Evolutionary conservation across 2,797 vertebrate species (phyloP), one percentile per base, ranked within the genome.

Genomic region (Nothura maculosa): DNA sequence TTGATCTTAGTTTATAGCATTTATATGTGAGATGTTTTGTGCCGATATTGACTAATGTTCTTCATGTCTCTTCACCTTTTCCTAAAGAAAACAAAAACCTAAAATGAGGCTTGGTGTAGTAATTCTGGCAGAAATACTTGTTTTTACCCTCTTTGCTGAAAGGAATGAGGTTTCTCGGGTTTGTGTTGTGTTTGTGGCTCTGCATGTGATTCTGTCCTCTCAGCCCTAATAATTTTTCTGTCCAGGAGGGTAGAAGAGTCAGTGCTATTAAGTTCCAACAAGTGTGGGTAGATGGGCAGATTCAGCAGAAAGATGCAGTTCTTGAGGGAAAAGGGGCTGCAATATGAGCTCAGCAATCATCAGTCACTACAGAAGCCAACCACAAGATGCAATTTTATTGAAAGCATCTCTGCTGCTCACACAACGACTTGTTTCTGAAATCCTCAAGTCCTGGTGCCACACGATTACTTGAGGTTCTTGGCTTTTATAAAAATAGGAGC

Each of bases 111-210:
- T 57, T 68, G 12, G 18, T 25, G 28, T 4, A n/a, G 24, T 25
- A n/a, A 47, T 77, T 81, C 87, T 32, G 54, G 12, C 42, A 66
- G 18, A 25, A 11, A 45, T 30, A 12, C 34, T 80, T 79, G 24
- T 73, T 85, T 95, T 79, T 30, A 47, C 13, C 11, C 5, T 3
- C 9, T 63, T 58, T 67, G 11, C 17, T 1, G 6, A 15, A 54
- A 42, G 43, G 27, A 48, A 48, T 2, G 10, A 54, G 22, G 9
- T 45, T 63, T 54, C 75, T 70, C 45, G 55, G 10, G 8, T 82
- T 28, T 52, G 28, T 67, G 48, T 48, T 5, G 0, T 5, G 9
- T 25, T 14, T 63, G 10, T 22, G 54, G 58, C 52, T 1, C 0
- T 10, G 18, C 0, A 0, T 17, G 28, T 17, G 20, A 2, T 22